These are phyloP conservation scores for Alca torda DNA, from an alignment of 2,797 vertebrate species.

Conservation along the genomic window DNA sequence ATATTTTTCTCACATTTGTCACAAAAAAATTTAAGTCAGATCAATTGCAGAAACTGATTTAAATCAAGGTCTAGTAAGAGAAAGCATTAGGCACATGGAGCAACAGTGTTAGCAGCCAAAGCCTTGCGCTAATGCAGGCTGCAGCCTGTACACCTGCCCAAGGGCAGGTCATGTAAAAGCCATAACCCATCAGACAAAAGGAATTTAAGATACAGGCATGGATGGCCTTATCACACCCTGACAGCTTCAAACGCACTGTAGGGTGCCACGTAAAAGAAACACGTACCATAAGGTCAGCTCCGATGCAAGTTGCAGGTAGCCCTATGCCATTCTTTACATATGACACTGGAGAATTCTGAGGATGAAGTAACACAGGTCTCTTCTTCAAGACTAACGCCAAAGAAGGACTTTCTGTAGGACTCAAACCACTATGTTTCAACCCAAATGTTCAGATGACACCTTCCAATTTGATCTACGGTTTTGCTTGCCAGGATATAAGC, in stretches of 20 bases:
- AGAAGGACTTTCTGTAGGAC: not conserved
- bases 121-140: not conserved
- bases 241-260: not conserved
- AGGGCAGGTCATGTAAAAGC: not conserved
- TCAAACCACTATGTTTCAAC: not conserved
- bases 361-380: not conserved
- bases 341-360: not conserved
- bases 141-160: not conserved
- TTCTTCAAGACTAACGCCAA: not conserved
- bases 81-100: not conserved
- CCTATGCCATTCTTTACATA: not conserved
- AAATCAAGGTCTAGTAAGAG: not conserved
- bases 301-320: not conserved
- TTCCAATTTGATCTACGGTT: not conserved
- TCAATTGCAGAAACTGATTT: not conserved
- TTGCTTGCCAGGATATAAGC: not conserved
- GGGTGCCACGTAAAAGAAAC: not conserved
- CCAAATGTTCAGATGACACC: not conserved
- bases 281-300: not conserved
- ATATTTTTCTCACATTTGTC: not conserved
- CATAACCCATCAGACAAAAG: not conserved
- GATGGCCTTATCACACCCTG: not conserved
- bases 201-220: not conserved
- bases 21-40: not conserved
- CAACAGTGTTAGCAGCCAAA: not conserved